Evolutionary conservation across 1,140 invertebrate species (phyloP), one percentile per base, ranked within the genome.

Genomic region (Armadillidium nasatum): DNA sequence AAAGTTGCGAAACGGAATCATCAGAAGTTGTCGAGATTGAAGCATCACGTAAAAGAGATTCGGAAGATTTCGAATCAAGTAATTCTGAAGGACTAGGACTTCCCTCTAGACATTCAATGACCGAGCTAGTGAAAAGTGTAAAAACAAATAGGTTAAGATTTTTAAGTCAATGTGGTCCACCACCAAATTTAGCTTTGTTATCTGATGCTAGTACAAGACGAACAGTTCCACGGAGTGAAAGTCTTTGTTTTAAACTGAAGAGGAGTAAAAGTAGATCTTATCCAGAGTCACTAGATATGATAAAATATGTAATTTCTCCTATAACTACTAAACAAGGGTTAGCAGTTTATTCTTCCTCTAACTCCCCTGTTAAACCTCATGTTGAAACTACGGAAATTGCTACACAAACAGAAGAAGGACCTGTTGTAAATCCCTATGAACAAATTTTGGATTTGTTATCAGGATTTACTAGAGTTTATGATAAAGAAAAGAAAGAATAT

Each of bases 101-200:
- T 19, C 80, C 80, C 0, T 76, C 21, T 68, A 75, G 76, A 23
- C 75, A 73, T 66, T 78, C 80, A 44, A 81, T 86, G 71, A 82
- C 82, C 44, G 83, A 85, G 72, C 84, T 85, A 75, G 84, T 86
- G 82, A 84, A 83, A 71, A 84, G 83, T 72, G 83, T 85, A 11
- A 78, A 71, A 73, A 78, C 77, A 22, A 86, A 85, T 80, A 81
- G 85, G 15, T 84, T 85, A 50, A 78, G 85, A 6, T 86, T 85
- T 80, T 84, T 86, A 75, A 87, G 86, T 84, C 79, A 86, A 33
- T 80, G 81, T 80, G 80, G 82, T 15, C 79, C 79, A n/a, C 80
- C 82, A 19, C 82, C 80, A 21, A 79, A 79, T 46, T 72, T 79
- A 60, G 71, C 75, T n/a, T 46, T 76, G 46, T 81, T 71, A 67